Evolutionary conservation across 2,113 vertebrate species (phyloP), one percentile per base, ranked within the genome.

Genomic region (Ariopsis seemanni): DNA sequence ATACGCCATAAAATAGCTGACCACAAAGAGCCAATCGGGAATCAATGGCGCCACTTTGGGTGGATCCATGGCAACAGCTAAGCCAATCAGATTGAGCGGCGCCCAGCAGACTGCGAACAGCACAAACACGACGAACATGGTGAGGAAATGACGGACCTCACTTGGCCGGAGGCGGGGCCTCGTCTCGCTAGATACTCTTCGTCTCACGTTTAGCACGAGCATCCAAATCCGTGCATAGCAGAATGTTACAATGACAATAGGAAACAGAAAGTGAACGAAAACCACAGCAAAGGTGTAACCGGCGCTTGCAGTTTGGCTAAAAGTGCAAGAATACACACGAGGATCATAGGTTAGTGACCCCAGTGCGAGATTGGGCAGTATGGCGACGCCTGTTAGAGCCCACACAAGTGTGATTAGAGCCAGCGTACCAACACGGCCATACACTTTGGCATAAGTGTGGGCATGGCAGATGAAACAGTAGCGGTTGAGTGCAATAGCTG

Each of bases 1-100:
- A 89, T 97, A 97, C 69, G 95, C 96, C 95, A 97, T 96, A 89
- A 97, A 96, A 91, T 96, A 97, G 88, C 96, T 97, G 42, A 95
- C 82, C 48, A 96, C 94, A 30, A 97, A 97, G 27, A 97, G 91
- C 93, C 95, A 96, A 72, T 96, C 95, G 0, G 96, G 96, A 86
- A 97, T 93, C 87, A 91, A 93, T 63, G 96, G 95, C n/a, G 94
- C 95, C 89, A 97, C 93, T 58, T 91, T 90, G 0, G 85, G 87
- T 2, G 96, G 96, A 82, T 95, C 90, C 0, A 96, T 95, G 81
- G 95, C 95, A 84, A 97, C 95, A 9, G 94, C 94, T 9, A 97
- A 91, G 82, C 96, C 95, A 0, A 97, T 97, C 90, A 95, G 91
- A 87, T 97, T 97, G 10, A 97, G 71, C 0, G 79, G 79, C 5